Evolutionary conservation across 2,113 vertebrate genomes (phyloP).

Genomic region (Sciurus niger): DNA sequence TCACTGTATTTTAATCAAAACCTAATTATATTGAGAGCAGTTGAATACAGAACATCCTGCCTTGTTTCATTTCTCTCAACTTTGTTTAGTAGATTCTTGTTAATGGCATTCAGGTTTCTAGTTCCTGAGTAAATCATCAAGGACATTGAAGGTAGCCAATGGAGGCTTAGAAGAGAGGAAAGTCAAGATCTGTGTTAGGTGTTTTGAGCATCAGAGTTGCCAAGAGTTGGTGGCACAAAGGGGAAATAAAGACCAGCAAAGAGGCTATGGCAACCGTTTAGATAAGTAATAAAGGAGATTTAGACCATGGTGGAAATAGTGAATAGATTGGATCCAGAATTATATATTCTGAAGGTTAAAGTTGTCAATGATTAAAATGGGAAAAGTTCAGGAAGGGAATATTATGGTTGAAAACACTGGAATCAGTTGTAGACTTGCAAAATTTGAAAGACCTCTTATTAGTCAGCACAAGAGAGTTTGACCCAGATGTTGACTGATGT

Average conservation of each 20-base stretch:
- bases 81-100: not conserved
- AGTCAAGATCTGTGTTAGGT: not conserved
- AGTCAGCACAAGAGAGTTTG: not conserved
- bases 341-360: not conserved
- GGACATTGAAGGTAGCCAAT: not conserved
- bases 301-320: not conserved
- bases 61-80: slow-evolving; percentile 26
- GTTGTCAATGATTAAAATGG: not conserved
- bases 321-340: not conserved
- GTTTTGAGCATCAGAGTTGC: not conserved
- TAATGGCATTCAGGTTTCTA: not conserved
- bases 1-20: slow-evolving; percentile 22
- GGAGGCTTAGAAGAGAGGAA: not conserved
- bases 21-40: not conserved
- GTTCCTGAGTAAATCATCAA: not conserved
- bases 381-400: not conserved
- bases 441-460: slow-evolving; percentile 9
- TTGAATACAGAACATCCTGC: not conserved
- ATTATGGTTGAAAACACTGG: not conserved
- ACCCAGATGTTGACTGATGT: not conserved
- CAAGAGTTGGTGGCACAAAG: not conserved
- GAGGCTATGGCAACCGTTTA: not conserved
- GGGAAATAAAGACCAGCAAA: not conserved
- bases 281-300: not conserved
- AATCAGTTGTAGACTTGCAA: not conserved